These are phyloP conservation scores for Drosophila mauritiana DNA, from an alignment of 1,140 invertebrate genomes.

Conservation along the genomic window DNA sequence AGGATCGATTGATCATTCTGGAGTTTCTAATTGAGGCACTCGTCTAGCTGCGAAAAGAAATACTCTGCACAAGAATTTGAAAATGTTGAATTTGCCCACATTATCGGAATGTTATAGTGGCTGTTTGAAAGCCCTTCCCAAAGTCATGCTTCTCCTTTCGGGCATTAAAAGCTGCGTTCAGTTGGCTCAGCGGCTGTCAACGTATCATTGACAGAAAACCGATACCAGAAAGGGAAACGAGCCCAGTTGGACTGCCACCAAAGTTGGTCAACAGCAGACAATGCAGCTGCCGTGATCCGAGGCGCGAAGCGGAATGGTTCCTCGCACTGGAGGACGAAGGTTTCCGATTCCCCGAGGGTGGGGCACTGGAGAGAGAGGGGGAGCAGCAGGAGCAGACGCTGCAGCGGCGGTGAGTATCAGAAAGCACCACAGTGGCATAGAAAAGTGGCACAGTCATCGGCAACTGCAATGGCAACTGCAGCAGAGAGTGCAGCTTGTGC, in stretches of 20 bases:
- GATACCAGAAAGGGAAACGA: slow-evolving; percentile 32
- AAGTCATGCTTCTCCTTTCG: slow-evolving; percentile 1
- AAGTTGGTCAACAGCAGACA: slow-evolving; percentile 47
- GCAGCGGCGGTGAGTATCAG: slow-evolving; percentile 43
- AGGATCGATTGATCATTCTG: slow-evolving; percentile 7
- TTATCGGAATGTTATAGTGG: too few relatives aligned
- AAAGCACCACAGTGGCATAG: slow-evolving; percentile 54
- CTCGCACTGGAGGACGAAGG: slow-evolving; percentile 9
- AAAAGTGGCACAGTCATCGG: slow-evolving; percentile 67
- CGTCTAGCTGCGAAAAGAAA: neutral
- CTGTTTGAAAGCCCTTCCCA: neutral
- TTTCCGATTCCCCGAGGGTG: neutral
- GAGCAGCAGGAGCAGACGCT: slow-evolving; percentile 15
- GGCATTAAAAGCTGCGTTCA: slow-evolving; percentile 17
- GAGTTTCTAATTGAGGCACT: neutral
- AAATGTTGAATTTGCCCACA: too few relatives aligned
- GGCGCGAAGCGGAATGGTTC: slow-evolving; percentile 43
- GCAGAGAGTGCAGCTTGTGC: slow-evolving; percentile 62
- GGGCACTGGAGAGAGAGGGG: slow-evolving; percentile 7
- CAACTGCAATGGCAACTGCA: slow-evolving; percentile 40
- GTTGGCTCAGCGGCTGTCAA: slow-evolving; percentile 20
- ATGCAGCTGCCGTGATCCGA: slow-evolving; percentile 52
- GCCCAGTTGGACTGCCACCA: slow-evolving; percentile 33
- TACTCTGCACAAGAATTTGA: neutral
- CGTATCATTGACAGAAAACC: slow-evolving; percentile 31